Base-by-base conservation (phyloP, 2,888 invertebrate genomes). In the Megastigmus dorsalis region DNA sequence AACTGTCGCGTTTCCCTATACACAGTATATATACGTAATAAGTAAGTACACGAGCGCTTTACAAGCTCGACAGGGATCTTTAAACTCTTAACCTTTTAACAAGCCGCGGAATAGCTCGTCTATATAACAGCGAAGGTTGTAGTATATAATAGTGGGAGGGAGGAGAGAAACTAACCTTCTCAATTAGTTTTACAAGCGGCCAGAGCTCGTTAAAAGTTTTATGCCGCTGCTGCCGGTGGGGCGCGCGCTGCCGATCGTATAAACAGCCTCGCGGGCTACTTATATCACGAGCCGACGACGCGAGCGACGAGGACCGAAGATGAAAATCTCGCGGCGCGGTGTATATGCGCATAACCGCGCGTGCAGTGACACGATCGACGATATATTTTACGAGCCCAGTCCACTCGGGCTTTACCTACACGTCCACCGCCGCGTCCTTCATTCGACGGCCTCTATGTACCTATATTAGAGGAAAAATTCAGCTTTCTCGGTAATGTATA, bases 151-250 rank as follows among this genome's bases (percentile, higher is more conserved):
- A 41, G 23, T 33, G 6, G n/a, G 26, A 13, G 60, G 15, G 48
- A 55, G 28, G 59, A 57, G 18, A 10, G 36, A 63, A 57, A 54
- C 30, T 41, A 48, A 60, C 41, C 59, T 72, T 66, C 82, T 84
- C 84, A 85, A 85, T 84, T 84, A 84, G 82, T 80, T 80, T 81
- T 77, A 80, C 82, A 82, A 57, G 36, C 45, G 50, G 23, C 79
- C 82, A 77, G 79, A 79, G 82, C 83, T 85, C 83, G 83, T 85
- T 84, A 84, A 82, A 82, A 79, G 79, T 83, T 84, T 62, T 83
- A 83, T 78, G 81, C 18, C 20, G n/a, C 36, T n/a, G 26, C n/a
- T n/a, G 45, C 45, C 23, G 28, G 4, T 2, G 10, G 18, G 36
- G 3, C 10, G n/a, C n/a, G 26, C 13, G 26, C 15, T n/a, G 41